Evolutionary conservation across 2,113 vertebrate species (phyloP), one percentile per base, ranked within the genome.

Genomic region (Ctenomys sociabilis): DNA sequence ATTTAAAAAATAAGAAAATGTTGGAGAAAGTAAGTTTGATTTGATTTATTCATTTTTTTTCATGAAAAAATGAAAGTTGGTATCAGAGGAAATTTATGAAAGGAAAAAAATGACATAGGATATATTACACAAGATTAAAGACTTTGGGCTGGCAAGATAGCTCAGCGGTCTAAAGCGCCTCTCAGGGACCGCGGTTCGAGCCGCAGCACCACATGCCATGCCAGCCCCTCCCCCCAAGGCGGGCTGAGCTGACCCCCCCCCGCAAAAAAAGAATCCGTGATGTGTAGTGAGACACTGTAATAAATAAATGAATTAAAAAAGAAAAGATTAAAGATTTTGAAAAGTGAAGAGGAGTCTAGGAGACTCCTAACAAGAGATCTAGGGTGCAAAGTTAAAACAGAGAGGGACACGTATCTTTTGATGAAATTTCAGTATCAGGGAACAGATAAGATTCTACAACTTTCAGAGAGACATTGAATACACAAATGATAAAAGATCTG

Each of bases 21-120:
- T 81, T 94, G 70, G 92, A 90, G 22, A 94, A 92, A 96, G 92
- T 95, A 94, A 94, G 66, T 72, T 59, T 87, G 73, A 49, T 64
- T n/a, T 87, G 81, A 83, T 83, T 80, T 94, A 68, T 54, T 17
- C 49, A 49, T 93, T 59, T 64, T 85, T 85, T 91, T 92, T 92
- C 24, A 91, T 24, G 28, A 73, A 90, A 84, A 21, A 54, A 85
- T 94, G 40, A 73, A 95, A 89, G 66, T 85, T 84, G 89, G 89
- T 83, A 96, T 94, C 28, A 90, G 54, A 85, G 54, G 32, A 32
- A 81, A 40, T 68, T 96, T 52, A 68, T 63, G 57, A 73, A 93
- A 93, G 22, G 84, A 17, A 87, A 63, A 30, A 89, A 94, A 88
- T 78, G 32, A 85, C 35, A 57, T 17, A 24, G 19, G 35, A 73